These are phyloP conservation scores for Agonopterix arenella DNA, from an alignment of 2,888 invertebrate genomes.

Conservation along the genomic window DNA sequence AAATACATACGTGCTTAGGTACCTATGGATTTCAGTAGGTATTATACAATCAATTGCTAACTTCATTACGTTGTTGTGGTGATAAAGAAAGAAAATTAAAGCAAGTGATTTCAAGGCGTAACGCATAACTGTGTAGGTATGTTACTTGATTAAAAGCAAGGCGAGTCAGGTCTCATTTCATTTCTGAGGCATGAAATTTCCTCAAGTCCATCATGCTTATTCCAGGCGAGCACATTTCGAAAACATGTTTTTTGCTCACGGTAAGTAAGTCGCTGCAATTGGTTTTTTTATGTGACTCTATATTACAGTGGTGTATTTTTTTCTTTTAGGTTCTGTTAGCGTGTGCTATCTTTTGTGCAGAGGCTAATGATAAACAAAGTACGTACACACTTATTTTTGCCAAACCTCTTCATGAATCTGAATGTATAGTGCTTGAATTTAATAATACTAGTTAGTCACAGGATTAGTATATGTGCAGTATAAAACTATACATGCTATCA, in stretches of 20 bases:
- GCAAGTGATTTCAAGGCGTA: slow-evolving; percentile 1
- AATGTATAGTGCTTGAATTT: too few species aligned
- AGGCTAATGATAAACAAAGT: too few species aligned
- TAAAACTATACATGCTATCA: too few species aligned
- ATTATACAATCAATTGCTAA: too few species aligned
- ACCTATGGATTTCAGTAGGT: too few species aligned
- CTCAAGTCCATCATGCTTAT: slow-evolving; percentile 30
- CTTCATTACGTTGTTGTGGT: not conserved
- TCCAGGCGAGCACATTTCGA: slow-evolving; percentile 21
- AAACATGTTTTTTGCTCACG: slow-evolving; percentile 30
- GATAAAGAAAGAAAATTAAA: slow-evolving; percentile 3
- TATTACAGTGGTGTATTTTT: not conserved
- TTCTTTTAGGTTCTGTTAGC: slow-evolving; percentile 22
- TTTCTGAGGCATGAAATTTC: slow-evolving; percentile 7
- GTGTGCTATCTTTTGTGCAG: not conserved
- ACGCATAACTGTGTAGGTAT: slow-evolving; percentile 26
- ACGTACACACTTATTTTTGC: too few species aligned
- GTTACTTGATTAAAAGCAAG: slow-evolving; percentile 43
- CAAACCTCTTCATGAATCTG: too few species aligned
- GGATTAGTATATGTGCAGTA: too few species aligned
- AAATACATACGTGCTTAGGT: too few species aligned
- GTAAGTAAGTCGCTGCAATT: slow-evolving; percentile 20
- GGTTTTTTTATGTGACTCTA: not conserved
- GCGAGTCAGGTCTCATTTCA: slow-evolving; percentile 26
- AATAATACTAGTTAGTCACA: too few species aligned